Base-by-base conservation (phyloP, 2,113 vertebrate species). In the Chloropsis cyanopogon region DNA sequence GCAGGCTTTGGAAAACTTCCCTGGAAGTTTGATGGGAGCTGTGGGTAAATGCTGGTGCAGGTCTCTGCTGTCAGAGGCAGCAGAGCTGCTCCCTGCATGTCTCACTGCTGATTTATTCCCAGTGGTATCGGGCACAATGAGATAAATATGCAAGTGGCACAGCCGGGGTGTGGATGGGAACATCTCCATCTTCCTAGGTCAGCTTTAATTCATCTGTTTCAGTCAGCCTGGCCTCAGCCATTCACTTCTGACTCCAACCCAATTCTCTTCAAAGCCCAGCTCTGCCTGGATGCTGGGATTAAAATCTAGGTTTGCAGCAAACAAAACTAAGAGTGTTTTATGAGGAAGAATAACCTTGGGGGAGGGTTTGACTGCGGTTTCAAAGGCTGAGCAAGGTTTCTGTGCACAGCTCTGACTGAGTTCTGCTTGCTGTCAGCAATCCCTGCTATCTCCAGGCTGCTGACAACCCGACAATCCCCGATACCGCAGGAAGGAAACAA, bases 361-460 rank as follows among this genome's bases (percentile, higher is more conserved):
- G 91, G 73, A 93, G 86, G 75, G 89, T 79, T 89, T 82, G 91
- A 60, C 86, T 92, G 94, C 7, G 21, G 81, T 95, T 95, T 95
- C 91, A 93, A 93, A 97, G 95, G 93, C 96, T 96, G 94, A 96
- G 89, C 84, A 46, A 95, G 95, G 94, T 63, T 94, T 96, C 86
- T 75, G 88, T 84, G 60, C 83, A 35, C 77, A n/a, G 93, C 57
- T 15, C 95, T 68, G 90, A 20, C n/a, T 85, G 75, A 47, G 94
- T 89, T 96, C 89, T 96, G 95, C 93, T 84, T 52, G 29, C 91
- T 95, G 94, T 95, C 96, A 95, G 95, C 95, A 95, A 56, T 93
- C 94, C 89, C 77, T 22, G 81, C 86, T 86, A 86, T 92, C 91
- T 94, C 88, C 92, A 53, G 81, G 81, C 76, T 95, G 95, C 93